Base-by-base conservation (phyloP, 2,113 vertebrate species). In the Pagrus major region DNA sequence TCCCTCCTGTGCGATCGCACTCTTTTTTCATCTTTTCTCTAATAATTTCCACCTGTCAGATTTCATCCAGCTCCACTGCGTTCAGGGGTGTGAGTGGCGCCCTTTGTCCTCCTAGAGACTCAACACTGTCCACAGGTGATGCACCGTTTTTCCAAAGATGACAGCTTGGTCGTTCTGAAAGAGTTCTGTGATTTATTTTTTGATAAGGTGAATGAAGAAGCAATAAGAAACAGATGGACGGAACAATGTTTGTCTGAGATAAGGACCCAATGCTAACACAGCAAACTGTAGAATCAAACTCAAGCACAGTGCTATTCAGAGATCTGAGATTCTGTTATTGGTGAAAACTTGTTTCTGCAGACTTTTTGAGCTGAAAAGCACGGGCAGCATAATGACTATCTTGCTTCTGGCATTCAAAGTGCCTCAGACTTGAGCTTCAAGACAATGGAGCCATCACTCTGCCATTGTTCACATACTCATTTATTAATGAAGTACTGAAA, bases 401-500 rank as follows among this genome's bases (percentile, higher is more conserved):
- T 78, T 49, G 59, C 71, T 78, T 64, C 75, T 76, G 70, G 78
- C 71, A 69, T 78, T 72, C 59, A 71, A 47, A 86, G 68, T 54
- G 83, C 79, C 65, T 64, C 74, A 78, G 81, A 85, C 72, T 85
- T 78, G 76, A 63, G 71, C 87, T 88, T 49, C 55, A 73, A 90
- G 83, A 92, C 90, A 90, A 90, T 86, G 86, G 83, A 88, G 81
- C 83, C 81, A 85, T 90, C 88, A 87, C 68, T 83, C 70, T 59
- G 64, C 86, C 75, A 90, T 91, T 93, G 91, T 93, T 90, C 89
- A 81, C 86, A 77, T 67, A 58, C 86, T 92, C 81, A 85, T 84
- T 89, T 92, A 93, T 93, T 94, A 94, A 94, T 91, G 89, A 93
- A 92, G 84, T 88, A 89, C 87, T 86, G 90, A 88, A 92, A 92